These are phyloP conservation scores for Python bivittatus DNA, from an alignment of 2,113 vertebrate species.

Conservation along the genomic window DNA sequence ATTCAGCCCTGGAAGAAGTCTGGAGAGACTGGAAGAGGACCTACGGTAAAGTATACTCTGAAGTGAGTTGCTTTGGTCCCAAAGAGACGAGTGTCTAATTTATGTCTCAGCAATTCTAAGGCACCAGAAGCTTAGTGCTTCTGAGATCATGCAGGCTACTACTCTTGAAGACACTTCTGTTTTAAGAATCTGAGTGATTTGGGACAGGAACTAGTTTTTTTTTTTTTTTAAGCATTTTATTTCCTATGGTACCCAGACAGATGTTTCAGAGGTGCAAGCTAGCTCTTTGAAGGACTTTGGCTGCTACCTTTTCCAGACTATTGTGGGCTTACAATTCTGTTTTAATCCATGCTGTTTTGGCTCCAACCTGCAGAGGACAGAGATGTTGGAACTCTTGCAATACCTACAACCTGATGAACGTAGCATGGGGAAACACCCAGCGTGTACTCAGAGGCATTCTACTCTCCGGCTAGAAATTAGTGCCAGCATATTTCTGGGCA, in stretches of 20 bases:
- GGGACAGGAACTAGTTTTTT: too few species aligned
- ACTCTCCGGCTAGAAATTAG: not conserved
- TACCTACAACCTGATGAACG: not conserved
- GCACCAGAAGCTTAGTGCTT: not conserved
- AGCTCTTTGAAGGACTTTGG: not conserved
- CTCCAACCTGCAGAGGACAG: too few species aligned
- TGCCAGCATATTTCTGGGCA: too few species aligned
- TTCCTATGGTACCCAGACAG: too few species aligned
- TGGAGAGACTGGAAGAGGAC: slow-evolving; percentile 25
- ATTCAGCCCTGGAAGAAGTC: not conserved
- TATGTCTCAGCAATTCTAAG: not conserved
- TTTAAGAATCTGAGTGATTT: too few species aligned
- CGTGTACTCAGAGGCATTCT: not conserved
- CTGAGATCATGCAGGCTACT: too few species aligned
- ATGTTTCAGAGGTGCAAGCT: not conserved
- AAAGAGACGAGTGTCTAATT: not conserved
- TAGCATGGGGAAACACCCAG: too few species aligned
- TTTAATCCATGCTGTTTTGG: not conserved
- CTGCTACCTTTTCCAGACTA: not conserved
- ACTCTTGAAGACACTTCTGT: too few species aligned
- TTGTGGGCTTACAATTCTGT: not conserved
- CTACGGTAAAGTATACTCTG: not conserved
- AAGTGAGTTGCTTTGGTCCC: not conserved
- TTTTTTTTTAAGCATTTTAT: too few species aligned
- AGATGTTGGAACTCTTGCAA: not conserved